A percentile compares a stretch with the other conserved stretches of the same genome.
These are phyloP conservation scores for Ammodytes dubius DNA, from an alignment of 2,113 vertebrate genomes.

Conservation along the genomic window DNA sequence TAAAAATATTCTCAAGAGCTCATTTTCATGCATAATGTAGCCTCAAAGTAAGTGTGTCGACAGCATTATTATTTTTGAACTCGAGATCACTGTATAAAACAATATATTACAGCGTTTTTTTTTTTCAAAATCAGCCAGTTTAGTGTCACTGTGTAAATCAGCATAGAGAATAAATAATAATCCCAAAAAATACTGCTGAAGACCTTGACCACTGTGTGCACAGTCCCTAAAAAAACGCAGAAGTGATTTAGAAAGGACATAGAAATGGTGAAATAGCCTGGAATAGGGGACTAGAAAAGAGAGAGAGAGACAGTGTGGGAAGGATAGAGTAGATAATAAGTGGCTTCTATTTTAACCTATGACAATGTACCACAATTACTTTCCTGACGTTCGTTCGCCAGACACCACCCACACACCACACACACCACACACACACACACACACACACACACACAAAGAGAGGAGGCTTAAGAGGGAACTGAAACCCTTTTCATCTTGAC, in stretches of 20 bases:
- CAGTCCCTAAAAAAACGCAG: not conserved
- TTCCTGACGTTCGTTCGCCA: not conserved
- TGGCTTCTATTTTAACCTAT: conserved; percentile 41
- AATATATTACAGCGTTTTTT: too few relatives aligned
- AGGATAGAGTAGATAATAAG: conserved; percentile 41
- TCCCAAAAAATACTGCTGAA: too few relatives aligned
- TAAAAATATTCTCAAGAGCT: too few relatives aligned
- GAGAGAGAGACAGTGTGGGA: not conserved
- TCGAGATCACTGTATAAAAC: too few relatives aligned
- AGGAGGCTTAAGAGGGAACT: conserved; percentile 39
- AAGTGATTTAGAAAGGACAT: not conserved
- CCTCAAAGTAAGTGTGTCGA: too few relatives aligned
- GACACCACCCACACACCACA: conserved; percentile 16
- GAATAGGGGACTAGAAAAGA: not conserved
- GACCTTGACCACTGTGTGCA: too few relatives aligned
- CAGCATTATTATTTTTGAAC: too few relatives aligned
- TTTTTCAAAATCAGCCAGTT: too few relatives aligned
- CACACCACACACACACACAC: conserved; percentile 23
- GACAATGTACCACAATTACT: conserved; percentile 37
- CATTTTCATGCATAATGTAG: too few relatives aligned
- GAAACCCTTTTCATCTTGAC: conserved; percentile 56
- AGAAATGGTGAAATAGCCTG: not conserved
- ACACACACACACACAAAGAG: not conserved
- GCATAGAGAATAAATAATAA: too few relatives aligned
- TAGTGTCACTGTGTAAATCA: too few relatives aligned